These are phyloP conservation scores for Thamnaconus septentrionalis DNA, from an alignment of 2,113 vertebrate species.

Conservation along the genomic window DNA sequence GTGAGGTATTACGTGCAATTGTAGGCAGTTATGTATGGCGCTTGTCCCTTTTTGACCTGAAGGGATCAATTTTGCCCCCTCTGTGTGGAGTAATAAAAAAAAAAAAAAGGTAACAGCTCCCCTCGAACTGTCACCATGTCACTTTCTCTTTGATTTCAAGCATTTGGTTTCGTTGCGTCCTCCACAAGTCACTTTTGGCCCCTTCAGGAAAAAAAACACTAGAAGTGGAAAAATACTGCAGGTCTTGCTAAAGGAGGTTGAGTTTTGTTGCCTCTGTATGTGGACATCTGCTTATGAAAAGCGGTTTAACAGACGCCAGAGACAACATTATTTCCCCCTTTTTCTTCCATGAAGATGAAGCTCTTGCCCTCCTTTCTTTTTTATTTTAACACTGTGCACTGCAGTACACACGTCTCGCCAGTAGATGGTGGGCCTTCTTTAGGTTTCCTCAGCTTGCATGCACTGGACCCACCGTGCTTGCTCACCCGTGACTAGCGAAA, in stretches of 20 bases:
- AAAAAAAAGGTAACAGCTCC: constrained; percentile 64
- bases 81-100: constrained; percentile 52
- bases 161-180: constrained; percentile 18
- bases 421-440: constrained; percentile 77
- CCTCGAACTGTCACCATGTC: constrained; percentile 30
- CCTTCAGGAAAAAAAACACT: background rate
- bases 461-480: constrained; percentile 53
- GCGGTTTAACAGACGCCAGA: constrained; percentile 12
- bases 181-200: constrained; percentile 11
- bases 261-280: background rate
- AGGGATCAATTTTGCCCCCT: constrained; percentile 71
- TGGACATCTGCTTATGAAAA: constrained; percentile 12
- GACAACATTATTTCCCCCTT: constrained; percentile 18
- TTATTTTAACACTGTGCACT: background rate
- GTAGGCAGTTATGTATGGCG: constrained; percentile 72
- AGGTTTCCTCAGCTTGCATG: constrained; percentile 54
- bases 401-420: constrained; percentile 58
- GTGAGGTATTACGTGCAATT: constrained; percentile 75
- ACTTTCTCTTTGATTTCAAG: constrained; percentile 46
- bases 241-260: background rate
- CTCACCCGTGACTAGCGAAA: constrained; percentile 76
- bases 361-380: too few relatives aligned
- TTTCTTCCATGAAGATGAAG: background rate
- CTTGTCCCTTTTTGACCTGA: constrained; percentile 72
- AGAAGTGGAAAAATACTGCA: too few relatives aligned